Evolutionary conservation across 1,140 invertebrate genomes (phyloP).

Genomic region (Drosophila simulans): DNA sequence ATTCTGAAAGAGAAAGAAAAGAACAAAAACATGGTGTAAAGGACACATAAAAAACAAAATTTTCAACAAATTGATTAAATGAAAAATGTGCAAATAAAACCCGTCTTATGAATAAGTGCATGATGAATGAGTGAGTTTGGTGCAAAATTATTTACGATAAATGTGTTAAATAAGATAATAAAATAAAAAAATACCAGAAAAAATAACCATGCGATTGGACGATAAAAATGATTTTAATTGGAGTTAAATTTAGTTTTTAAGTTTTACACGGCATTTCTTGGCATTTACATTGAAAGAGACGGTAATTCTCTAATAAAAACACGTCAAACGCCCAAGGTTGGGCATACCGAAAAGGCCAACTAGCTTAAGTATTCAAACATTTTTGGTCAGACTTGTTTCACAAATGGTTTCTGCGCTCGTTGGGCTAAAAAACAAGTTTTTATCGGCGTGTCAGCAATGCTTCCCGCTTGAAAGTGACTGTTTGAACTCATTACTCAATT

Average conservation of each 20-base stretch:
- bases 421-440: conserved; percentile 61
- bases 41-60: conserved; percentile 70
- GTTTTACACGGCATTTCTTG: conserved; percentile 2
- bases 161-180: not conserved
- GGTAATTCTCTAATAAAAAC: conserved; percentile 36
- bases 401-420: conserved; percentile 19
- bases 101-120: conserved; percentile 14
- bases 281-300: conserved; percentile 15
- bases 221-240: not conserved
- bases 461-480: conserved; percentile 26
- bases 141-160: conserved; percentile 14
- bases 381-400: conserved; percentile 44
- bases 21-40: conserved; percentile 63
- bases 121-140: conserved; percentile 2
- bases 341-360: conserved; percentile 55
- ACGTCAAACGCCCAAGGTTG: conserved; percentile 47
- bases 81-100: conserved; percentile 39
- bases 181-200: not conserved
- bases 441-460: conserved; percentile 16
- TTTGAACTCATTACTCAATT: conserved; percentile 60
- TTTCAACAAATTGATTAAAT: conserved; percentile 36
- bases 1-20: conserved; percentile 83
- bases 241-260: not conserved
- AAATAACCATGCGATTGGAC: not conserved
- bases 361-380: conserved; percentile 36